Percentiles rank a stretch among this genome's conserved stretches.
Evolutionary conservation across 2,888 invertebrate genomes (phyloP).

Genomic region (Neuroscelio doddi): DNA sequence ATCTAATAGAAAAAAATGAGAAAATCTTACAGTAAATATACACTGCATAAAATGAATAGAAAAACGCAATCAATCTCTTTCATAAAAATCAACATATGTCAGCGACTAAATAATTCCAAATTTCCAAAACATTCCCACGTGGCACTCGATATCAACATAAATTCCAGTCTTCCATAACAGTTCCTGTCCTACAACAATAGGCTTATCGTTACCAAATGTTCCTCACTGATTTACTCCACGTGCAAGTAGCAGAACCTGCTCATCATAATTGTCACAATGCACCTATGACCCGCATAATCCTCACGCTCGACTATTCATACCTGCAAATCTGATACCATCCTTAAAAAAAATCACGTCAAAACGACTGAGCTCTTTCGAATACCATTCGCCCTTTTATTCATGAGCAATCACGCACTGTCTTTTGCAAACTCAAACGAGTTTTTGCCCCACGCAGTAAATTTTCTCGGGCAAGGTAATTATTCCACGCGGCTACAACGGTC

Average conservation of each 20-base stretch:
- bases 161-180: background rate
- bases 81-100: too few species aligned
- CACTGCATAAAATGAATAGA: too few species aligned
- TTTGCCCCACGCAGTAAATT: slow-evolving; percentile 63
- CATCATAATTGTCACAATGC: background rate
- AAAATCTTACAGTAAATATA: too few species aligned
- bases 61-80: too few species aligned
- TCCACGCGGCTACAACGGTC: slow-evolving; percentile 54
- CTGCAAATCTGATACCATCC: too few species aligned
- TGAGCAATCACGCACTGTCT: slow-evolving; percentile 38
- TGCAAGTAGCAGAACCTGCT: background rate
- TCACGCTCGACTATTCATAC: slow-evolving; percentile 11
- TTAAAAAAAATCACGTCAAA: slow-evolving; percentile 11
- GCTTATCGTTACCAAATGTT: background rate
- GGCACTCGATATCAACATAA: background rate
- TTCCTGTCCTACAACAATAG: background rate
- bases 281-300: background rate
- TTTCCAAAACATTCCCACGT: slow-evolving; percentile 10
- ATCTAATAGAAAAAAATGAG: too few species aligned
- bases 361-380: slow-evolving; percentile 17
- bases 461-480: slow-evolving; percentile 65
- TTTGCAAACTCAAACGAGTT: slow-evolving; percentile 47
- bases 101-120: too few species aligned
- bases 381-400: slow-evolving; percentile 29
- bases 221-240: too few species aligned